Evolutionary conservation across 2,113 vertebrate species (phyloP), one percentile per base, ranked within the genome.

Genomic region (Gymnorhina tibicen): DNA sequence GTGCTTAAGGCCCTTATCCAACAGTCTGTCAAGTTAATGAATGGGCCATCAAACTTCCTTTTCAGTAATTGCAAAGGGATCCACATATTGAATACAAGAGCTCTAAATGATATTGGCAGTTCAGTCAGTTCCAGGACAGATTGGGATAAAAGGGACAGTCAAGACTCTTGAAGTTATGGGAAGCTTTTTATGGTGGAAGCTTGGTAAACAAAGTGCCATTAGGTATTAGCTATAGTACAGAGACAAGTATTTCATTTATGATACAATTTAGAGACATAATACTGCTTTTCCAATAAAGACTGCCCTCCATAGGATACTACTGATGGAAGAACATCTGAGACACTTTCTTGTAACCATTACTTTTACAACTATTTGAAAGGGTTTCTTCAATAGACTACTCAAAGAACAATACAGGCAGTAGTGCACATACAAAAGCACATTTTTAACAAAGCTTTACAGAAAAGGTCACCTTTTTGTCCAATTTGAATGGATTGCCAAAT

Each of bases 401-500:
- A 46, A 60, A 82, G 39, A 53, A 39, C 13, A 75, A 35, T 1
- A 6, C 2, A 75, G 32, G 53, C 16, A 50, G 27, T 16, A 94
- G n/a, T 0, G 0, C 7, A 7, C 19, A 44, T 17, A 78, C 9
- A 67, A 18, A 5, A 63, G 7, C 24, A 91, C 3, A 10, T 33
- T 50, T 77, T 60, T 23, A 0, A 7, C 39, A 63, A 41, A 49
- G 27, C 22, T 27, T 30, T 30, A 35, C 2, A 63, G 42, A 30
- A 30, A 90, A 88, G 87, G 24, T 97, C 92, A 99, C 99, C 99
- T 99, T 99, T 97, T 99, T 99, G 98, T 99, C 99, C 93, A 99
- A 94, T 97, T 99, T 99, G 97, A 99, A 99, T 13, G 99, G 99
- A 97, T 99, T 99, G 41, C 99, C 99, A 92, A 99, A 99, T 0